Evolutionary conservation across 2,113 vertebrate species (phyloP).

Genomic region (Cyanoliseus patagonus): DNA sequence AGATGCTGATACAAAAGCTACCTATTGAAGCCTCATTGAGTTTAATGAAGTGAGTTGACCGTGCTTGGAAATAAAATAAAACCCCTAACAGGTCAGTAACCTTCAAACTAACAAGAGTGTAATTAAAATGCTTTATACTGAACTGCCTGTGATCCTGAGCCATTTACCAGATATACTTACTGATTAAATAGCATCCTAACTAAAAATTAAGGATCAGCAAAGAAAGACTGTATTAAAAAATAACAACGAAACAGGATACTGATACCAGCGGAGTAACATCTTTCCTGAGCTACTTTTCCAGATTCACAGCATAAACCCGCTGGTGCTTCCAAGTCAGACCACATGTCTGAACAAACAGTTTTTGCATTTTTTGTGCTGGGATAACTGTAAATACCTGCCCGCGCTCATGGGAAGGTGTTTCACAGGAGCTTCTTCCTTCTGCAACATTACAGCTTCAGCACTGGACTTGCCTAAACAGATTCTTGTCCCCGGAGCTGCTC

Average conservation of each 20-base stretch:
- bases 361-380: background rate
- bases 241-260: background rate
- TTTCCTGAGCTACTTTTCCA: background rate
- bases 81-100: background rate
- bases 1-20: background rate
- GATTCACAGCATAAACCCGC: background rate
- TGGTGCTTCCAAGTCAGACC: background rate
- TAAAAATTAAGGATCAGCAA: background rate
- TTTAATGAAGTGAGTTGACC: constrained; percentile 22
- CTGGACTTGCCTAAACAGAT: background rate
- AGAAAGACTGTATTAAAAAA: background rate
- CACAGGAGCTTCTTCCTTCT: background rate
- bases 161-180: background rate
- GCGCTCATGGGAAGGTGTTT: background rate
- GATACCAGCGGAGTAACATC: background rate
- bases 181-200: background rate
- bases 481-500: background rate
- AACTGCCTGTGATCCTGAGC: background rate
- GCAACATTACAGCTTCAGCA: background rate
- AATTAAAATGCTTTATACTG: background rate
- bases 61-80: background rate
- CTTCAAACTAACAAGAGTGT: background rate
- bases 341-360: background rate
- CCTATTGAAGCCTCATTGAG: background rate
- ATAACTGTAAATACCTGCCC: background rate